These are phyloP conservation scores for Solenopsis fugax DNA, from an alignment of 1,140 invertebrate species.

Conservation along the genomic window DNA sequence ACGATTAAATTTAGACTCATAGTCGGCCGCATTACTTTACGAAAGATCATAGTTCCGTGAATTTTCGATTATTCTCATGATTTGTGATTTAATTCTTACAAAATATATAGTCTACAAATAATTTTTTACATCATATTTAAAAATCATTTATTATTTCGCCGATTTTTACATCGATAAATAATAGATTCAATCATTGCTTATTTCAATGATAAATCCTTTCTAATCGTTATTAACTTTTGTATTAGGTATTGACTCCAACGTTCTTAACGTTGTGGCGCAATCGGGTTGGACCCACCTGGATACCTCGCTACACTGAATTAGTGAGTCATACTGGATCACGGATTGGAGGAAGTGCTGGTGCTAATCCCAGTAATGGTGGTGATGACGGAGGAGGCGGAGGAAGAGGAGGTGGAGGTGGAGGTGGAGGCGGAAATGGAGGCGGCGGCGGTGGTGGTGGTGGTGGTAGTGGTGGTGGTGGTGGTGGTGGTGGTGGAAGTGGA, in stretches of 20 bases:
- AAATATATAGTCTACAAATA: background rate
- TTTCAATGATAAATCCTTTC: background rate
- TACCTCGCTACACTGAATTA: conserved; percentile 32
- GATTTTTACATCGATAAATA: background rate
- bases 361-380: background rate
- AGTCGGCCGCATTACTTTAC: background rate
- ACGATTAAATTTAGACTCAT: background rate
- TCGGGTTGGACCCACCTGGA: conserved; percentile 35
- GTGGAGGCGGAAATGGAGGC: background rate
- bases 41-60: background rate
- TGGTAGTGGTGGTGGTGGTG: background rate
- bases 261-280: conserved; percentile 52
- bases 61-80: background rate
- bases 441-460: background rate
- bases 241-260: conserved; percentile 41
- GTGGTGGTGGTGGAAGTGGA: conserved; percentile 10
- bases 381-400: background rate
- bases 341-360: conserved; percentile 3
- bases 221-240: conserved; percentile 18
- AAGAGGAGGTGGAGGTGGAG: conserved; percentile 7
- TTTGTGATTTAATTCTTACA: background rate
- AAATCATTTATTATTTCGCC: background rate
- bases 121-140: background rate
- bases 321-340: conserved; percentile 19
- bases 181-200: background rate